Base-by-base conservation (phyloP, 2,888 invertebrate species). In the Galeruca laticollis region DNA sequence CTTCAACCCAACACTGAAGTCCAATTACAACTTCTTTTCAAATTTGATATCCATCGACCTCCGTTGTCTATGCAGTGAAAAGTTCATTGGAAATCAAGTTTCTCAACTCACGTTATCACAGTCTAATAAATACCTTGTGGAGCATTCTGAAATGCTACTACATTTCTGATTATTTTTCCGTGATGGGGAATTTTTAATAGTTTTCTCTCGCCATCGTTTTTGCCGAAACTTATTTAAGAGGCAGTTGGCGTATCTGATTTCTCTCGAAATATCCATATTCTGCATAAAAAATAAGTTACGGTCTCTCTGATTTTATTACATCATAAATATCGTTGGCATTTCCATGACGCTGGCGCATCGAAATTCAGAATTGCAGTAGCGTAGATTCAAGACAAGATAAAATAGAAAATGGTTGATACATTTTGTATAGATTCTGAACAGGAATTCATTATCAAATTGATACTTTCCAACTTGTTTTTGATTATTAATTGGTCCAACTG, bases 201-300 rank as follows among this genome's bases (percentile, higher is more conserved):
- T 43, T 43, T 43, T 43, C n/a, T 15, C 6, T 43, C 0, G 43
- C n/a, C n/a, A n/a, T 43, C 43, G 43, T 43, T 47, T 15, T 47
- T 15, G 8, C 15, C 18, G 18, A 18, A 47, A 47, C 47, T 15
- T 47, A 15, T 47, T 47, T 47, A 47, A 47, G 47, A 47, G 18
- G 18, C 47, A 47, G 47, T 18, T 18, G 8, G 9, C 47, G 47
- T 49, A 49, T 60, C 60, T n/a, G 60, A 60, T 62, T 52, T 62
- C 52, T 51, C 18, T 62, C 26, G 35, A n/a, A 56, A 63, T 54
- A 63, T 63, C 63, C 63, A 56, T 63, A 63, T 56, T 63, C 54
- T 63, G 63, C 63, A 63, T 63, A 69, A 64, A 60, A 54, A 69
- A 64, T 63, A 69, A 52, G 43, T 64, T 69, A 64, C 69, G 64